These are phyloP conservation scores for rat (Rattus norvegicus) DNA, from an alignment of 2,113 vertebrate genomes.

Conservation along the genomic window GRCr8 NC_086020.1:176403501-176404000, in stretches of 20 bases:
- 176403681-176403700: neutral
- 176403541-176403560: too few relatives aligned
- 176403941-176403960: neutral
- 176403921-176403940: neutral
- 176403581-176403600: too few relatives aligned
- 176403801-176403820: too few relatives aligned
- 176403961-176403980: neutral
- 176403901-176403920: neutral
- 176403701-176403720: neutral
- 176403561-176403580: too few relatives aligned
- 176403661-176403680: neutral
- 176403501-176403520: too few relatives aligned
- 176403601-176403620: too few relatives aligned
- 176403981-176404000: neutral
- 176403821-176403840: neutral
- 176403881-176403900: neutral
- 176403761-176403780: neutral
- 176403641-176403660: too few relatives aligned
- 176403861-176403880: rapidly evolving
- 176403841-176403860: neutral
- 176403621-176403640: too few relatives aligned
- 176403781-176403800: neutral
- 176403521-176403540: too few relatives aligned
- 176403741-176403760: neutral
- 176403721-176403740: neutral